Conservation (phyloP, 2,113 vertebrate species). For the Cyphomyrus discorhynchus region DNA sequence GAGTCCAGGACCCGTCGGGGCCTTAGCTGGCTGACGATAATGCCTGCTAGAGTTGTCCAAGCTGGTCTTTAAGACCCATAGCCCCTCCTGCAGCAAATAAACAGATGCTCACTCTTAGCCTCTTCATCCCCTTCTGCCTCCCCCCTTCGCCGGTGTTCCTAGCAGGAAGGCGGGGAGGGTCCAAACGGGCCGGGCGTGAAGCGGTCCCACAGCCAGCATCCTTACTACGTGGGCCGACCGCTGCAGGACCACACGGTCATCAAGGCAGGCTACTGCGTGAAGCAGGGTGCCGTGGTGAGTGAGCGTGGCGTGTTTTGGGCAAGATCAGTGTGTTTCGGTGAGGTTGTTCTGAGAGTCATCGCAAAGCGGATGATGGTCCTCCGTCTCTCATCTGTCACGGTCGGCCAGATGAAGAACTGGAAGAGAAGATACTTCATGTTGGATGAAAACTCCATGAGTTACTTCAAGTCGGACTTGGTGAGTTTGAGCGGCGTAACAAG, state of each 20-base stretch:
- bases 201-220: conserved; percentile 71
- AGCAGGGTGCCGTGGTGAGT: conserved; percentile 94
- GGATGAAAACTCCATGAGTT: conserved; percentile 86
- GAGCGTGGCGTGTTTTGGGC: not conserved
- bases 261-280: conserved; percentile 90
- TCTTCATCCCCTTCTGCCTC: not conserved
- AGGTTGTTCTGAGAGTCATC: not conserved
- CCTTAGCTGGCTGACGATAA: not conserved
- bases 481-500: conserved; percentile 26
- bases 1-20: not conserved
- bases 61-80: not conserved
- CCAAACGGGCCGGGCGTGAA: conserved; percentile 68
- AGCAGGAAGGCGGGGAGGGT: conserved; percentile 75
- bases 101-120: not conserved
- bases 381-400: not conserved
- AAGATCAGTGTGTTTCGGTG: not conserved
- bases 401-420: conserved; percentile 90
- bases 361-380: not conserved
- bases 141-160: not conserved
- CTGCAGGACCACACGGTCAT: conserved; percentile 70
- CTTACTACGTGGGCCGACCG: conserved; percentile 72
- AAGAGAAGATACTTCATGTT: conserved; percentile 90
- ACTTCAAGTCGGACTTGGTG: conserved; percentile 92
- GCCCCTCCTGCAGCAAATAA: not conserved
- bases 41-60: not conserved